Conservation (phyloP, 2,797 vertebrate genomes). For the Eupleurogrammus muticus region DNA sequence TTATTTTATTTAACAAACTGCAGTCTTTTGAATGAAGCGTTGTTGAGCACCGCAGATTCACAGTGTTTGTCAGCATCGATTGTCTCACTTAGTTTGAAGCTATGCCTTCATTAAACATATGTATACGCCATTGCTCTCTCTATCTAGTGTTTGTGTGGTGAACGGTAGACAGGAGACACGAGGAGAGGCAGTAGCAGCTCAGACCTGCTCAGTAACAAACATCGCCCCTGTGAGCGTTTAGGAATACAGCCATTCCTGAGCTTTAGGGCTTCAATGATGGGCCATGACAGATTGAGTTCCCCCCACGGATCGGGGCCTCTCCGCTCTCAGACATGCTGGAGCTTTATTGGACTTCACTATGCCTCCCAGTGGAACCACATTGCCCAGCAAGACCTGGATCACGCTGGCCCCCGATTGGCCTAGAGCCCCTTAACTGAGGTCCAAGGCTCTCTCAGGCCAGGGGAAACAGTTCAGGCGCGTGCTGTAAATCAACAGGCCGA, state of each 20-base stretch:
- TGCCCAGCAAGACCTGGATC: conserved; percentile 42
- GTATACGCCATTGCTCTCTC: conserved; percentile 22
- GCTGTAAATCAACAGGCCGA: conserved; percentile 40
- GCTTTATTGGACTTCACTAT: conserved; percentile 66
- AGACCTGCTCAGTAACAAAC: conserved; percentile 44
- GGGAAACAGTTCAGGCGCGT: conserved; percentile 24
- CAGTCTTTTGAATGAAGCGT: not conserved
- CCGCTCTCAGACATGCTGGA: conserved; percentile 57
- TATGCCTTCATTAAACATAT: conserved; percentile 29
- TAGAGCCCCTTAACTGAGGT: not conserved
- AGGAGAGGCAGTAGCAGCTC: conserved; percentile 43
- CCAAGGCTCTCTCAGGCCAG: conserved; percentile 13
- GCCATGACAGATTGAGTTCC: conserved; percentile 71
- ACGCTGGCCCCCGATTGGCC: conserved; percentile 30
- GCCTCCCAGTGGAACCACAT: conserved; percentile 53
- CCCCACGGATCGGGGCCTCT: conserved; percentile 54
- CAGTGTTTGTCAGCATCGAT: conserved; percentile 32
- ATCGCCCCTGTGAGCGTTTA: conserved; percentile 39
- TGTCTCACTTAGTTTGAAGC: conserved; percentile 18
- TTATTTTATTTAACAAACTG: not conserved
- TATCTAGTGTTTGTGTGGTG: conserved; percentile 11
- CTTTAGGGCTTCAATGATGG: conserved; percentile 62
- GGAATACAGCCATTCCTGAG: conserved; percentile 48
- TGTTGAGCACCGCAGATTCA: not conserved
- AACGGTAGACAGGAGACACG: conserved; percentile 15